Base-by-base conservation (phyloP, 2,888 invertebrate genomes). In the Epinotia nisella region DNA sequence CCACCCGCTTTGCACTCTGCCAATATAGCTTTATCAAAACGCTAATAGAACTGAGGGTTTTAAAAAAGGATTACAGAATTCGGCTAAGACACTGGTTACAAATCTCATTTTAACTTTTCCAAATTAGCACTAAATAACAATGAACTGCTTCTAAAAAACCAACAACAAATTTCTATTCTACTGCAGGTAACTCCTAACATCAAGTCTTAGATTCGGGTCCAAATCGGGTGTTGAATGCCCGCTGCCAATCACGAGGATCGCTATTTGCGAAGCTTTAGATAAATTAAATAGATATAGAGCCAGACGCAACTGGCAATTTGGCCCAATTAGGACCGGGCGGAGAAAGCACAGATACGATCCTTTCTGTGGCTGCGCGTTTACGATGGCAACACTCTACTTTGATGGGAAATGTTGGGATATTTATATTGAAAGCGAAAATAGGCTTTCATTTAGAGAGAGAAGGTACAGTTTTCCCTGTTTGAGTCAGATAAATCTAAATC, bases 221-320 rank as follows among this genome's bases (percentile, higher is more conserved):
- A 21, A 69, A 73, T 73, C 68, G 73, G 51, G 73, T 69, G 73
- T 69, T 69, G 62, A 80, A 69, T 61, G 49, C 72, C 60, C 59
- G 71, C 55, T 74, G 75, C 74, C 71, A 76, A 76, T 83, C 81
- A 81, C 79, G 81, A 74, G 77, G 79, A 79, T 77, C 73, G 80
- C 81, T 82, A 83, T 84, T 85, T 81, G 81, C 78, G 79, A 78
- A 82, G 78, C 76, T 80, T 80, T 81, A 85, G 87, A 89, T 88
- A 88, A 88, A 88, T 88, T 86, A 87, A 87, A 86, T 81, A 83
- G 87, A 88, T 88, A 89, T 39, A 83, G 77, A 75, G 41, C 70
- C 75, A 81, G 82, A 82, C 83, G 85, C 84, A 85, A 84, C 78
- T 78, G 80, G 83, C 85, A 85, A 87, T 87, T 87, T 85, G 83